phyloP scores from a whole-genome alignment of 2,888 invertebrate species.

The Lithophane leautieri region DNA sequence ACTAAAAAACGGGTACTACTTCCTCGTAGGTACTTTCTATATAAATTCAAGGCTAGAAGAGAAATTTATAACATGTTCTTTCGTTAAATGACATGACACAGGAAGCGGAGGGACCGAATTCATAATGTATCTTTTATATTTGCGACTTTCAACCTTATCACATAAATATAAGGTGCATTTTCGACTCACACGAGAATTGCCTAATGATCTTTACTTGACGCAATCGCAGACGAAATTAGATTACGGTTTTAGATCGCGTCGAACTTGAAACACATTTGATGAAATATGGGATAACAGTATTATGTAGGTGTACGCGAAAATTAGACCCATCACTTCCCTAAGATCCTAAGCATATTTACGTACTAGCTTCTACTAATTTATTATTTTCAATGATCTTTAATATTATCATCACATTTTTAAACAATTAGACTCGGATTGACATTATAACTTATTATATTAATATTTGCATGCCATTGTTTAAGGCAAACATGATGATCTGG shows the following conservation, averaged over 20 bases:
- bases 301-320: not conserved
- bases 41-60: conserved; percentile 39
- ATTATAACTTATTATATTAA: too few species aligned
- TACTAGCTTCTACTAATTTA: too few species aligned
- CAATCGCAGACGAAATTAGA: conserved; percentile 56
- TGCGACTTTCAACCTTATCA: not conserved
- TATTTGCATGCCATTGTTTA: too few species aligned
- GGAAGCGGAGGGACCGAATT: conserved; percentile 34
- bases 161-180: accelerated
- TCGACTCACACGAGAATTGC: not conserved
- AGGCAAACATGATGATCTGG: too few species aligned
- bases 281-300: conserved; percentile 38
- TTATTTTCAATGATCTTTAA: too few species aligned
- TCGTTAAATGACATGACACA: conserved; percentile 17
- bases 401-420: too few species aligned
- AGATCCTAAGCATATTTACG: too few species aligned
- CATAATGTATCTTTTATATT: not conserved
- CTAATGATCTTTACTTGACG: conserved; percentile 54
- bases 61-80: conserved; percentile 34
- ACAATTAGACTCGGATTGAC: too few species aligned
- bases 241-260: conserved; percentile 47
- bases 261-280: conserved; percentile 67
- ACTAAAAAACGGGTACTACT: not conserved
- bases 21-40: conserved; percentile 34
- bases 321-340: too few species aligned